A percentile compares a stretch with the other conserved stretches of the same genome.
These are phyloP conservation scores for Drosophila borborema DNA, from an alignment of 2,888 invertebrate genomes.

Conservation along the genomic window DNA sequence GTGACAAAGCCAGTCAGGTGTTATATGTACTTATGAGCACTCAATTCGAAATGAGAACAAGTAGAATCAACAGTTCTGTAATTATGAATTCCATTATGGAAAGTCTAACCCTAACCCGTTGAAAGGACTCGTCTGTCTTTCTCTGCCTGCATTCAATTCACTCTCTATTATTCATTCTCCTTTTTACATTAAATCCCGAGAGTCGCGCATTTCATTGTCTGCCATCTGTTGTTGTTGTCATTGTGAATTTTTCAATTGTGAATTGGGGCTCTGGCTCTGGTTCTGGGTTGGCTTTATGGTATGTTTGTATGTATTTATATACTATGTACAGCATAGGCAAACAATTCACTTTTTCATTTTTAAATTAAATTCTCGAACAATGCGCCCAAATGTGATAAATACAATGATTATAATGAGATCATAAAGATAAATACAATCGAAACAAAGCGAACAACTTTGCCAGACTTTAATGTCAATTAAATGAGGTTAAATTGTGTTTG, in stretches of 20 bases:
- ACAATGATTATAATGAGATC: slow-evolving; percentile 63
- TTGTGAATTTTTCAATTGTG: slow-evolving; percentile 66
- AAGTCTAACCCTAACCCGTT: slow-evolving; percentile 25
- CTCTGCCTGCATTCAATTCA: slow-evolving; percentile 40
- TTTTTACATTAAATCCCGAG: slow-evolving; percentile 51
- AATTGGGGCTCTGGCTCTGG: slow-evolving; percentile 51
- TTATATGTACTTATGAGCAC: slow-evolving; percentile 42
- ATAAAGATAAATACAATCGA: slow-evolving; percentile 59
- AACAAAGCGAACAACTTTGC: slow-evolving; percentile 53
- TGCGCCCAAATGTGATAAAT: slow-evolving; percentile 65
- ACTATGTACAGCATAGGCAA: slow-evolving; percentile 16
- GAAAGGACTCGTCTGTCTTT: slow-evolving; percentile 38
- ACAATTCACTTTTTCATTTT: slow-evolving; percentile 50
- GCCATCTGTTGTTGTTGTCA: slow-evolving; percentile 56
- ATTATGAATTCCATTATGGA: slow-evolving; percentile 49
- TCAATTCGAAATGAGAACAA: slow-evolving; percentile 43
- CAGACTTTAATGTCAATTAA: slow-evolving; percentile 46
- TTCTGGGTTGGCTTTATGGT: slow-evolving; percentile 5
- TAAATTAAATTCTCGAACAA: slow-evolving; percentile 75
- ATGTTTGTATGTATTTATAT: neutral
- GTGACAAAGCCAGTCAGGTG: slow-evolving; percentile 49
- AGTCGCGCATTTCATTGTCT: slow-evolving; percentile 63
- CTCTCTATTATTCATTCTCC: slow-evolving; percentile 25
- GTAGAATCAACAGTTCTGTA: slow-evolving; percentile 44
- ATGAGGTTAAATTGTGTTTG: slow-evolving; percentile 63